These are phyloP conservation scores for Globodera rostochiensis DNA, from an alignment of 1,140 invertebrate species.

Conservation along the genomic window DNA sequence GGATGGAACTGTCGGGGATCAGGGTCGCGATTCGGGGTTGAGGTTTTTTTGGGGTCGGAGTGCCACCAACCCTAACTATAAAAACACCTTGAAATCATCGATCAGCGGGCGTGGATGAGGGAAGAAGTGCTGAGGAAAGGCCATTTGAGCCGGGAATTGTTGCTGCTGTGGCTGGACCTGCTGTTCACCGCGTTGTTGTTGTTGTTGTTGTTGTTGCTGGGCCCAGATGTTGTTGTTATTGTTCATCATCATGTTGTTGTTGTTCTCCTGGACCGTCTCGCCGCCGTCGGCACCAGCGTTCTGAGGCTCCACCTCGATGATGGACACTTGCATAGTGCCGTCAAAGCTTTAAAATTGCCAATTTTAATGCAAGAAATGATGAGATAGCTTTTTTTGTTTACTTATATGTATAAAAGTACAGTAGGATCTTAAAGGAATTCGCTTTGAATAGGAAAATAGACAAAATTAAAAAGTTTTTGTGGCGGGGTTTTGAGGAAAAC, in stretches of 20 bases:
- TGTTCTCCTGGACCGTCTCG: neutral
- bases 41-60: no score
- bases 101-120: slow-evolving; percentile 28
- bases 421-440: no score
- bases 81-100: slow-evolving; percentile 25
- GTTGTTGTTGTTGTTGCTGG: neutral
- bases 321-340: slow-evolving; percentile 64
- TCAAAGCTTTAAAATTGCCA: slow-evolving; percentile 45
- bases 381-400: no score
- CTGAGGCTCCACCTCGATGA: slow-evolving; percentile 55
- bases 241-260: slow-evolving; percentile 1
- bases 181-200: neutral
- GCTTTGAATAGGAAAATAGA: no score
- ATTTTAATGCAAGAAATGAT: neutral
- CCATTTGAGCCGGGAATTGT: slow-evolving; percentile 10
- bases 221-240: neutral
- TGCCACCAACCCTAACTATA: no score
- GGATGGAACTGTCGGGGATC: no score
- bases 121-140: slow-evolving; percentile 24
- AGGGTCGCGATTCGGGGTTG: no score
- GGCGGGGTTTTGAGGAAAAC: no score
- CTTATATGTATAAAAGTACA: no score
- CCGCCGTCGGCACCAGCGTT: slow-evolving; percentile 10
- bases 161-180: slow-evolving; percentile 7
- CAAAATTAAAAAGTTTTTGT: no score